phyloP scores from a whole-genome alignment of 2,888 invertebrate genomes.

The Cabera pusaria region DNA sequence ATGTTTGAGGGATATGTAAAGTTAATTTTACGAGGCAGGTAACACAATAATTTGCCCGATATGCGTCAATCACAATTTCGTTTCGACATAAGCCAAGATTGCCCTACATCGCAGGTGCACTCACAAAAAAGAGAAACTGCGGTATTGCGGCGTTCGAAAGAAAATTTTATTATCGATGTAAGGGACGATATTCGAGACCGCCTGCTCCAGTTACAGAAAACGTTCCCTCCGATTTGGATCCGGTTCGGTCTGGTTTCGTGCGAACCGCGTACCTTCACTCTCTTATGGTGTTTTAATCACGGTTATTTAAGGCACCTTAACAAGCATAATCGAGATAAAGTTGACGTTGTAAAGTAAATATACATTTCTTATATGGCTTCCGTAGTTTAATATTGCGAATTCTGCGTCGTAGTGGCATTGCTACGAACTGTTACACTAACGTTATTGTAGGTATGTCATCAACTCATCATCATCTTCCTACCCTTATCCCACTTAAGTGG shows the following conservation, averaged over 20 bases:
- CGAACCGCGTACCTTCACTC: slow-evolving; percentile 65
- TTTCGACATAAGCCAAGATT: slow-evolving; percentile 70
- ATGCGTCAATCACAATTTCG: slow-evolving; percentile 62
- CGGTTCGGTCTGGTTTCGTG: slow-evolving; percentile 75
- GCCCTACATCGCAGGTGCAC: slow-evolving; percentile 73
- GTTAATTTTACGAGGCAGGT: slow-evolving; percentile 31
- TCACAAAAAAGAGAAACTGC: slow-evolving; percentile 79
- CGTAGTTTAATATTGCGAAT: too few relatives aligned
- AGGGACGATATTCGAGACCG: slow-evolving; percentile 78
- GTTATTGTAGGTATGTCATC: too few relatives aligned
- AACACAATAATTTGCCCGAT: slow-evolving; percentile 52
- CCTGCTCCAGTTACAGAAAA: slow-evolving; percentile 79
- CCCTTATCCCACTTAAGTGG: too few relatives aligned
- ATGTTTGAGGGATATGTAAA: slow-evolving; percentile 26
- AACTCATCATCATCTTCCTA: too few relatives aligned
- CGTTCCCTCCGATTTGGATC: slow-evolving; percentile 73
- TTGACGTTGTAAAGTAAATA: slow-evolving; percentile 27
- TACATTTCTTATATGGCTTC: slow-evolving; percentile 25
- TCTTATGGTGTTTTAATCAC: slow-evolving; percentile 64
- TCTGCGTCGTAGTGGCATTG: too few relatives aligned
- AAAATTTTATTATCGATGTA: slow-evolving; percentile 79
- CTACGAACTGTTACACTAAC: too few relatives aligned
- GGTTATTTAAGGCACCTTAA: slow-evolving; percentile 26
- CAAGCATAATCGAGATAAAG: slow-evolving; percentile 25
- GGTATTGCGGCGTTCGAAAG: slow-evolving; percentile 65